Evolutionary conservation across 2,888 invertebrate species (phyloP), one percentile per base, ranked within the genome.

Genomic region (Drosophila macrospina): DNA sequence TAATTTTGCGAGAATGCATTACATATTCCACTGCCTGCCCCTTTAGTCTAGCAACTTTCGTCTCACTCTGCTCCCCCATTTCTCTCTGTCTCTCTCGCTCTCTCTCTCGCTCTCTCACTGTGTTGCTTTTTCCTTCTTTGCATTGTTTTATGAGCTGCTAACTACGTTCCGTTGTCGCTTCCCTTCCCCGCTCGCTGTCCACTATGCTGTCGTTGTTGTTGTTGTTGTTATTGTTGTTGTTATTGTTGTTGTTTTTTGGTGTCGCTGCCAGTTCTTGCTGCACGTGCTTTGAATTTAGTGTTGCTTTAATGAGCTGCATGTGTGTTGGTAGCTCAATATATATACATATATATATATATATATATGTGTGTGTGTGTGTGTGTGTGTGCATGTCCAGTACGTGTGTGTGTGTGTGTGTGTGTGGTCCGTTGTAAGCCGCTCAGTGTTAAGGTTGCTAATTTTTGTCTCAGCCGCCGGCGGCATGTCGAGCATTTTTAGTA

Each of bases 121-220:
- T 76, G 11, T 20, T 54, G 28, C 44, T 64, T 11, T 47, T 16
- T 26, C 11, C 32, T 51, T 42, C 34, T 59, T 61, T 76, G 74
- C 82, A 73, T 82, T 85, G 85, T 82, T 89, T 89, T 89, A 85
- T 89, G 88, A 84, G 83, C 83, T 84, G 88, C 83, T 84, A 84
- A 84, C 83, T 84, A 88, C 89, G 67, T 83, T 78, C 70, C 78
- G 72, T 72, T 77, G 67, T 71, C 68, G 73, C 41, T 65, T 11
- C 42, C 32, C 54, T 20, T 20, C 20, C 20, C 20, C 20, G 3
- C 1, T 20, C 20, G 1, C 20, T 20, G 20, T 20, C 3, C 20
- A 2, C 20, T 20, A 2, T 20, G 20, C 20, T 11, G 26, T 50
- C 28, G 32, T 51, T 13, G 28, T 55, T n/a, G 7, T 69, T 80